Conservation (phyloP, 2,797 vertebrate species). For the Cirrhinus mrigala region DNA sequence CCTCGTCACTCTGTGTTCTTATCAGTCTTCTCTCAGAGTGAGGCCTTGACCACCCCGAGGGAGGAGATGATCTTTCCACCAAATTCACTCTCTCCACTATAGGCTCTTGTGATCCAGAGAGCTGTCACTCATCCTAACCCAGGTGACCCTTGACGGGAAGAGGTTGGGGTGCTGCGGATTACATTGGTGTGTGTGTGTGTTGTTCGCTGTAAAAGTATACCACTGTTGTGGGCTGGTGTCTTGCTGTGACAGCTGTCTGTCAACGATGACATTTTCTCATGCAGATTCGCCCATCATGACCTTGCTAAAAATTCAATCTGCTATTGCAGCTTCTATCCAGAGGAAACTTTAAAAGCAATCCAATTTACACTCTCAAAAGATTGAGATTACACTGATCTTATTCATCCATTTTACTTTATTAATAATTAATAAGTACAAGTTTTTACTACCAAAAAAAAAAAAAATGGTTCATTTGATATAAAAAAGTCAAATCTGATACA, state of each 20-base stretch:
- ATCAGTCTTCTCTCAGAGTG: conserved; percentile 74
- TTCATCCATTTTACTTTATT: neutral
- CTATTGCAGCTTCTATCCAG: neutral
- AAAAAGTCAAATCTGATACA: no score
- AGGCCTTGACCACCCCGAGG: conserved; percentile 53
- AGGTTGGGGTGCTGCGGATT: conserved; percentile 29
- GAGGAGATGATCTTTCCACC: conserved; percentile 63
- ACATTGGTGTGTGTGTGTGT: conserved; percentile 29
- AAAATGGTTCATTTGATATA: neutral
- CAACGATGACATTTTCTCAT: conserved; percentile 50
- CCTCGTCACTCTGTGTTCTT: conserved; percentile 69
- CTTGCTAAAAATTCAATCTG: neutral
- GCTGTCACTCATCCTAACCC: conserved; percentile 45
- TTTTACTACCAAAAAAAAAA: neutral
- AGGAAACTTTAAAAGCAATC: neutral
- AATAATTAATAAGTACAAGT: neutral
- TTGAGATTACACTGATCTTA: neutral
- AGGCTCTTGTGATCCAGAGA: conserved; percentile 47
- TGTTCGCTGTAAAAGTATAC: neutral
- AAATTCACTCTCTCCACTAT: conserved; percentile 56
- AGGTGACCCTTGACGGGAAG: conserved; percentile 44
- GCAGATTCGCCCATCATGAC: conserved; percentile 5
- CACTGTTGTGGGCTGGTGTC: neutral
- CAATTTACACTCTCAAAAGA: neutral
- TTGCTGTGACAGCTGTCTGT: conserved; percentile 55